These are phyloP conservation scores for Alouatta palliata DNA, from an alignment of 2,113 vertebrate species.

Conservation along the genomic window DNA sequence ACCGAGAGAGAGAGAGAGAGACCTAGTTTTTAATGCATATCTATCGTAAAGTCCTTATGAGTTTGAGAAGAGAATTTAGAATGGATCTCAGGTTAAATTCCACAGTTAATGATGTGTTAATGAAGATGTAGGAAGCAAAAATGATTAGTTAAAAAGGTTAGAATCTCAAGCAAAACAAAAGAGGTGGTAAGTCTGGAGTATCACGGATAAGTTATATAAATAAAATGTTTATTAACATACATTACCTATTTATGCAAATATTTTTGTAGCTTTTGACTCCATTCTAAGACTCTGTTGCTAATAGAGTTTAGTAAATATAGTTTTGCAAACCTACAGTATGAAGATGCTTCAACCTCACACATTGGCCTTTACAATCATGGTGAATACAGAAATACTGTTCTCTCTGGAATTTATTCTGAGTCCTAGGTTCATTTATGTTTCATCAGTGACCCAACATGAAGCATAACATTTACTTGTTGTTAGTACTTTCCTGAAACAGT, in stretches of 20 bases:
- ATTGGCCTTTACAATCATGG: not conserved
- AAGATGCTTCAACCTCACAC: not conserved
- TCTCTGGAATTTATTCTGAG: slow-evolving; percentile 26
- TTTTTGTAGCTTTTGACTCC: not conserved
- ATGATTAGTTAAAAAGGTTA: not conserved
- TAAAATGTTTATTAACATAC: slow-evolving; percentile 1
- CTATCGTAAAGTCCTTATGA: not conserved
- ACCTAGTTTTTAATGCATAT: not conserved
- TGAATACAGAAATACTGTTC: not conserved
- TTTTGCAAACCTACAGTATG: not conserved
- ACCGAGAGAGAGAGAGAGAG: not conserved
- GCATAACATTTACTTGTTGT: slow-evolving; percentile 15
- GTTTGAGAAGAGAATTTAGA: not conserved
- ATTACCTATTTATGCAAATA: not conserved
- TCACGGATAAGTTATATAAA: not conserved
- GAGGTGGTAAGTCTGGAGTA: not conserved
- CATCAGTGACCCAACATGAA: not conserved
- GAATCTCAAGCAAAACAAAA: not conserved
- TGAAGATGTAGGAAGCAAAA: not conserved
- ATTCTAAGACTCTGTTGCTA: not conserved
- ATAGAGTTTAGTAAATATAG: not conserved
- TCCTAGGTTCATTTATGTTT: not conserved
- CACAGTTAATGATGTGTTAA: not conserved
- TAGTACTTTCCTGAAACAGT: not conserved
- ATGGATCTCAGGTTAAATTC: not conserved